Conservation (phyloP, 2,113 vertebrate species). For the Lethenteron camtschaticum region DNA sequence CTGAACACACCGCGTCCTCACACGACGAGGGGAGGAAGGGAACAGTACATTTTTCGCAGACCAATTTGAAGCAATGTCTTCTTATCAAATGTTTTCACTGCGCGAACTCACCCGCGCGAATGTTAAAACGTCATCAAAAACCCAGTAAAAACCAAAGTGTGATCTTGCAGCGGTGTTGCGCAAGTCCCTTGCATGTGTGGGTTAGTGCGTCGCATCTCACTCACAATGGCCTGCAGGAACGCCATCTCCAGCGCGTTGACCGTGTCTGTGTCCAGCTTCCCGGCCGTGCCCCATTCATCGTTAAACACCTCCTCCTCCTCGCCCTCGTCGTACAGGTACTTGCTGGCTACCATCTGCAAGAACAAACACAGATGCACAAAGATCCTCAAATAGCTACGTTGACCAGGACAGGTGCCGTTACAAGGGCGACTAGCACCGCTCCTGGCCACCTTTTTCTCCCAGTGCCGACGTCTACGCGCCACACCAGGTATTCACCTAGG, state of each 20-base stretch:
- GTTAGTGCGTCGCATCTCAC: not conserved
- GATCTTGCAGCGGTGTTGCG: not conserved
- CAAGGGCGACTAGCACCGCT: no score
- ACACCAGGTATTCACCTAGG: no score
- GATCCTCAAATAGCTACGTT: no score
- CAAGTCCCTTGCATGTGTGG: not conserved
- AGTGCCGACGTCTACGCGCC: no score
- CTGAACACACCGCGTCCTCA: no score
- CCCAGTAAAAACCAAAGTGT: not conserved
- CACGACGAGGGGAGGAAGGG: not conserved
- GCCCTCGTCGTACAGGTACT: conserved; percentile 91
- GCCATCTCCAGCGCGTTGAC: conserved; percentile 80
- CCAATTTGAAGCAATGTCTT: not conserved
- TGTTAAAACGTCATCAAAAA: not conserved
- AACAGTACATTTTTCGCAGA: not conserved
- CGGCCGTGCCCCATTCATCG: conserved; percentile 84
- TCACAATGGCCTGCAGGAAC: conserved; percentile 73
- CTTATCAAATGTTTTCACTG: not conserved
- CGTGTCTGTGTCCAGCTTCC: conserved; percentile 66
- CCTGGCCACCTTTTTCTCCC: no score
- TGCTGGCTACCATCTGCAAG: conserved; percentile 87
- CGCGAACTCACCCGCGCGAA: not conserved
- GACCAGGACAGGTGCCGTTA: no score
- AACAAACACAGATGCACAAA: not conserved
- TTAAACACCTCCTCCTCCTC: conserved; percentile 97